Evolutionary conservation across 2,113 vertebrate species (phyloP).

Genomic region (Nipponia nippon): DNA sequence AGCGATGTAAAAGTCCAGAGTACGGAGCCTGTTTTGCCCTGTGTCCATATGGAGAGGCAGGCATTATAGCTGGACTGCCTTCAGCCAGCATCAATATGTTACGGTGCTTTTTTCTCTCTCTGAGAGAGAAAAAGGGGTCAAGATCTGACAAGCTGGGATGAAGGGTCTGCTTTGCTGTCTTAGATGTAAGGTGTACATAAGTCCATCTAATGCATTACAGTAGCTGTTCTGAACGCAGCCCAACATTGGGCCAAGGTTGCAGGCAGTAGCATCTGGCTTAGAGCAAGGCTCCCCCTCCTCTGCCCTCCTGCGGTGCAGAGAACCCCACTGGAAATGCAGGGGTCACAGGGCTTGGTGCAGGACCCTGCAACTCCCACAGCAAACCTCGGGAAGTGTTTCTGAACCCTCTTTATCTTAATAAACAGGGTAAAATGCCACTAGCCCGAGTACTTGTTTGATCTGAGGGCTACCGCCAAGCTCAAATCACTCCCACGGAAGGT

Average conservation of each 20-base stretch:
- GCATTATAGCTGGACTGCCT: rapidly evolving
- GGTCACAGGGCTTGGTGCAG: not conserved
- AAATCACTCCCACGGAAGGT: not conserved
- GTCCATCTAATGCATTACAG: not conserved
- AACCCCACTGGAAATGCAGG: not conserved
- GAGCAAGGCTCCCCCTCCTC: not conserved
- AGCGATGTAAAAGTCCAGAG: rapidly evolving
- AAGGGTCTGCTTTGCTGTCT: not conserved
- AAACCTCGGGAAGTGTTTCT: not conserved
- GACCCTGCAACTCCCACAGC: not conserved
- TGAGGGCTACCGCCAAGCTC: not conserved
- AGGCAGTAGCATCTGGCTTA: not conserved
- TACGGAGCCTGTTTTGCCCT: not conserved
- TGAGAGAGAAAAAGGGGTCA: not conserved
- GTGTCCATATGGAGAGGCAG: not conserved
- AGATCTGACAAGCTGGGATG: not conserved
- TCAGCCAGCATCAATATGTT: not conserved
- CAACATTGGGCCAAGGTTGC: not conserved
- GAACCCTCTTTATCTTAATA: not conserved
- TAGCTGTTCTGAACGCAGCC: not conserved
- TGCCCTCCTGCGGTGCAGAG: not conserved
- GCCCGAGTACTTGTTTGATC: not conserved
- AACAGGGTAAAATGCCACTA: not conserved
- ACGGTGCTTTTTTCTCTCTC: rapidly evolving
- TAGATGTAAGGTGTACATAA: not conserved